Evolutionary conservation across 2,888 invertebrate species (phyloP), one percentile per base, ranked within the genome.

Genomic region (Nomada fucata): DNA sequence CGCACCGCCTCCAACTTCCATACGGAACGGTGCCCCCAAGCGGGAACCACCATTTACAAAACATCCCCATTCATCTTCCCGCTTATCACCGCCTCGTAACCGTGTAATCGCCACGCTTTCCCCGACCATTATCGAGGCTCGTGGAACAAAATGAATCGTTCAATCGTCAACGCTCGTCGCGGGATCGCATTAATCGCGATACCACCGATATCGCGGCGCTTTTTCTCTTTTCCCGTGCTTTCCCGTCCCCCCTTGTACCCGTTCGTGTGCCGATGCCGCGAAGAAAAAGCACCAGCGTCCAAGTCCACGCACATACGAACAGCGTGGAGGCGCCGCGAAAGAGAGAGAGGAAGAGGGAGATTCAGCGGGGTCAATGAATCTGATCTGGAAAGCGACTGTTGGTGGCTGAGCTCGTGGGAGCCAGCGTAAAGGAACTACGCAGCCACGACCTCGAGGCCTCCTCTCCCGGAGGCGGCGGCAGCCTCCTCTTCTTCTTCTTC

Each of bases 311-410:
- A 23, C 68, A 13, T 18, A 53, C 23, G 13, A 13, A 67, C 53
- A 60, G 59, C 29, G 29, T 18, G 36, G 29, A 68, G 55, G 55
- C 29, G 23, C 23, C 15, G 18, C 42, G 67, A 26, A 60, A 60
- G 59, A 61, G 52, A 36, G 61, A 29, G 57, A 60, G 79, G 68
- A 68, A 72, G 60, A 80, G 79, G 84, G 82, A 85, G 86, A 88
- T 87, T 86, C 88, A 87, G 83, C 83, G 89, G 83, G 89, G 89
- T 89, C 89, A 90, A 89, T 89, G 89, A 90, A 90, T 89, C 88
- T 90, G 89, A 89, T 89, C 88, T 90, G 88, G 85, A 89, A 90
- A 90, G 87, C 87, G 83, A 84, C 86, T 79, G 79, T 80, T 75
- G 70, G 80, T 78, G 76, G 69, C 70, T 71, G 59, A 44, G 79